A percentile compares a stretch with the other conserved stretches of the same genome.
These are phyloP conservation scores for Ophioninae sp. DNA, from an alignment of 2,888 invertebrate genomes.

Conservation along the genomic window DNA sequence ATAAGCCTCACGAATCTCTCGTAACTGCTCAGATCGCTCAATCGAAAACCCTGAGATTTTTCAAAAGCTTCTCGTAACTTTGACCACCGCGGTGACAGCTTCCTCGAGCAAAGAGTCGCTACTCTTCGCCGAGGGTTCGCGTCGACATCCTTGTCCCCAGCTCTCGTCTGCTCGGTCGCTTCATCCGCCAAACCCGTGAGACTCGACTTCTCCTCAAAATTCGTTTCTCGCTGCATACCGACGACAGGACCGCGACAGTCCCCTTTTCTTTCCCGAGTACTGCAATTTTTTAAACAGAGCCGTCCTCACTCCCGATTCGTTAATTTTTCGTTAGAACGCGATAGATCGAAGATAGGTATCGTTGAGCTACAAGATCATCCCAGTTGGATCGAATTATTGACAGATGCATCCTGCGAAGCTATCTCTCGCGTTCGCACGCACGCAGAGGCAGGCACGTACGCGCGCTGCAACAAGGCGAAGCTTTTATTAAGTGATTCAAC, in stretches of 20 bases:
- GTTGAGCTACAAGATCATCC: not conserved
- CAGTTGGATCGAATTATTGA: not conserved
- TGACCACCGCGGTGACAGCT: slow-evolving; percentile 40
- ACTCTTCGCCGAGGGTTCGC: not conserved
- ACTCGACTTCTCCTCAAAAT: slow-evolving; percentile 10
- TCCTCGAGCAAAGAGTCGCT: not conserved
- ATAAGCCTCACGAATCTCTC: slow-evolving; percentile 83
- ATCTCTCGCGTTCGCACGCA: not conserved
- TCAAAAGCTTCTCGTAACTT: slow-evolving; percentile 59
- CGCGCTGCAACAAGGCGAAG: not conserved
- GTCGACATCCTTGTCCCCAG: not conserved
- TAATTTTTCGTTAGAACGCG: not conserved
- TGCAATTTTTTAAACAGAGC: not conserved
- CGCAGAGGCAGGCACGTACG: not conserved
- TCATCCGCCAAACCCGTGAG: not conserved
- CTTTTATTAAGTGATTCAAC: not conserved
- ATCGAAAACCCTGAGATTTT: slow-evolving; percentile 69
- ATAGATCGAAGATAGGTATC: not conserved
- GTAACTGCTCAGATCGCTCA: slow-evolving; percentile 75
- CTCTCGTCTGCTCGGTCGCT: not conserved
- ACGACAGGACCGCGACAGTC: not conserved
- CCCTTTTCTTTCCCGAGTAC: not conserved
- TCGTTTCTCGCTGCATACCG: slow-evolving; percentile 5
- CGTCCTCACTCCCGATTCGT: not conserved
- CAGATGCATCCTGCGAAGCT: not conserved